Percentiles rank a stretch among this genome's conserved stretches.
phyloP scores from a whole-genome alignment of 1,140 invertebrate genomes.

The Cherax quadricarinatus region DNA sequence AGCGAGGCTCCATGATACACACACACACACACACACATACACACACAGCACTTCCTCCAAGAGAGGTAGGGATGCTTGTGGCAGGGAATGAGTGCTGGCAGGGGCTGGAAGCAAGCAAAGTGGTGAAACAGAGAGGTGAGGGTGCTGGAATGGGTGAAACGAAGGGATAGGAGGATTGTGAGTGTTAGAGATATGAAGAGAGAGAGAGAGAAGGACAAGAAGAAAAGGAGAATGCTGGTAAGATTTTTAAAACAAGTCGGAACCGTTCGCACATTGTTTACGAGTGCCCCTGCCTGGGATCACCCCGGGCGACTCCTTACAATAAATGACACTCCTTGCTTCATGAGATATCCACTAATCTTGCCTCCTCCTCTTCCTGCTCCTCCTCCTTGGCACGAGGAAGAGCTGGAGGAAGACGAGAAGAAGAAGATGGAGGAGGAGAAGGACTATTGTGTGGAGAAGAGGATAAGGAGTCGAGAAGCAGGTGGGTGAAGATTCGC shows the following conservation, averaged over 20 bases:
- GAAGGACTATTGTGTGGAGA: neutral
- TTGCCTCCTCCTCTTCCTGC: neutral
- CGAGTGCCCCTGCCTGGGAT: conserved; percentile 2
- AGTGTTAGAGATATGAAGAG: neutral
- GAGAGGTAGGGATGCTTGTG: neutral
- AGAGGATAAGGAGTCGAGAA: neutral
- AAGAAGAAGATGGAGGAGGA: neutral
- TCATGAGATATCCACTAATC: conserved; percentile 50
- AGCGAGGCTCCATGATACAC: conserved; percentile 38
- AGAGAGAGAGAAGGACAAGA: neutral
- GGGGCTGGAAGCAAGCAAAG: neutral
- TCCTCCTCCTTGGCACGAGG: too few species aligned
- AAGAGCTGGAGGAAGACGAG: too few species aligned
- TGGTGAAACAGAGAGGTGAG: neutral
- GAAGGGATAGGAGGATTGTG: neutral
- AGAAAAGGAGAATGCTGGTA: neutral
- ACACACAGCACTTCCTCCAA: neutral
- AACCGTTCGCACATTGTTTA: conserved; percentile 25
- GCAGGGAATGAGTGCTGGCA: neutral
- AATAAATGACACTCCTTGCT: conserved; percentile 57
- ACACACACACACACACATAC: conserved; percentile 14
- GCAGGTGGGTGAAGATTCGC: neutral
- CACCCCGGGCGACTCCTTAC: conserved; percentile 35
- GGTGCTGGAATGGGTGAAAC: neutral
- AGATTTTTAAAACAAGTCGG: neutral